Evolutionary conservation across 2,113 vertebrate genomes (phyloP).

Genomic region (Peromyscus polionotus): DNA sequence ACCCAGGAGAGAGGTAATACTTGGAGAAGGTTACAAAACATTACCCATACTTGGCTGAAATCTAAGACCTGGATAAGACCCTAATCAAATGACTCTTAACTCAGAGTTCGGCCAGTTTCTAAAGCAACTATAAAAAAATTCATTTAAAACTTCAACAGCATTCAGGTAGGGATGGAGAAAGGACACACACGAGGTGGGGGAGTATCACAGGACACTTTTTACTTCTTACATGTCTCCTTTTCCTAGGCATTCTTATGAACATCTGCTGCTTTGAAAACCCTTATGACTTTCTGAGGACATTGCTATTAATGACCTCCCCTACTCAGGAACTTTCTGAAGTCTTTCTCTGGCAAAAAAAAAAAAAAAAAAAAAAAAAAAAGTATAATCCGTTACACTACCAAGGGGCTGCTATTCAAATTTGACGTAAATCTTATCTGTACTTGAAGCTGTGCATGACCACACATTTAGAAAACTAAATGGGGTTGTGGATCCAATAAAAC

Average conservation of each 20-base stretch:
- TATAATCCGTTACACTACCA: neutral
- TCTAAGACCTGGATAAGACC: neutral
- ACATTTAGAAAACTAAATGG: neutral
- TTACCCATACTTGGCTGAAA: neutral
- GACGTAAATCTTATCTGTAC: neutral
- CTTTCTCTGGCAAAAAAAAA: neutral
- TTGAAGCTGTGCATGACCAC: neutral
- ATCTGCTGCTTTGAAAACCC: neutral
- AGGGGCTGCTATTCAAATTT: neutral
- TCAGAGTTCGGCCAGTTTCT: constrained; percentile 25
- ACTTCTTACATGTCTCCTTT: neutral
- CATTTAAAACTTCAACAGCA: neutral
- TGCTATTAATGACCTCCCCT: neutral
- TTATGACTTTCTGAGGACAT: neutral
- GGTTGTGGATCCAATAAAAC: constrained; percentile 30
- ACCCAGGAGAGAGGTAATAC: neutral
- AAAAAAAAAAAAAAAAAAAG: neutral
- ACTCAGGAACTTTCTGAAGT: neutral
- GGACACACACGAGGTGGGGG: neutral
- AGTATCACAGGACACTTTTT: neutral
- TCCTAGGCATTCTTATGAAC: neutral
- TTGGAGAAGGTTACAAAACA: neutral
- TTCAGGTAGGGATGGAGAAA: neutral
- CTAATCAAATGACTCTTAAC: neutral
- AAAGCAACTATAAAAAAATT: neutral